A percentile compares a stretch with the other conserved stretches of the same genome.
These are phyloP conservation scores for Dryobotodes eremita DNA, from an alignment of 2,888 invertebrate genomes.

Conservation along the genomic window DNA sequence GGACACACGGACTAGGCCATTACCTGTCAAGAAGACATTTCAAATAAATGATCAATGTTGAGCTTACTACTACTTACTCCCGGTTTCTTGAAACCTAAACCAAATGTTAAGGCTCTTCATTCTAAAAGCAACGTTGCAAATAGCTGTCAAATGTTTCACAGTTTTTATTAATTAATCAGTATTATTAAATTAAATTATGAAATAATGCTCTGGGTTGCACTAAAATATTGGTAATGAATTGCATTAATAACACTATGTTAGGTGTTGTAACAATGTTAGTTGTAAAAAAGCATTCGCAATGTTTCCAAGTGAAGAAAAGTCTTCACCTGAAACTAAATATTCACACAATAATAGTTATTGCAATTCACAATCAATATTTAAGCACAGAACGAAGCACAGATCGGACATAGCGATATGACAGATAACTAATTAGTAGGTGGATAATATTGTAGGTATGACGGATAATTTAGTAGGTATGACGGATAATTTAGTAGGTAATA, in stretches of 20 bases:
- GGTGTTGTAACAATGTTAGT: background rate
- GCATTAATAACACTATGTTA: background rate
- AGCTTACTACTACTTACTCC: too few relatives aligned
- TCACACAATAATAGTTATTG: background rate
- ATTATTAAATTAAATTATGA: background rate
- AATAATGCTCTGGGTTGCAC: background rate
- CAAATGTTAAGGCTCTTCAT: background rate
- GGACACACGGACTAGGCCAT: conserved; percentile 92
- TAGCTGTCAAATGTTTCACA: background rate
- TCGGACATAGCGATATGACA: background rate
- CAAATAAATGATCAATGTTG: background rate
- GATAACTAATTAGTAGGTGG: background rate
- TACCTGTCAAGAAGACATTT: conserved; percentile 83
- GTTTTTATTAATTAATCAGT: background rate
- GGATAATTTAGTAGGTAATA: background rate
- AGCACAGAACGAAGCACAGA: background rate
- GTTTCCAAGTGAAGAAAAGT: background rate
- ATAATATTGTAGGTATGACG: background rate
- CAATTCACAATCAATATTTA: background rate
- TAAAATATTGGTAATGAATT: too few relatives aligned
- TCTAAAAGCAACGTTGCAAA: background rate
- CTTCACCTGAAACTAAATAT: background rate
- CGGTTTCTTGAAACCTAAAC: too few relatives aligned
- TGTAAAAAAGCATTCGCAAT: too few relatives aligned
- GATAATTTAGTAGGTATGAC: background rate